Conservation (phyloP, 2,113 vertebrate species). For the Raja brachyura region DNA sequence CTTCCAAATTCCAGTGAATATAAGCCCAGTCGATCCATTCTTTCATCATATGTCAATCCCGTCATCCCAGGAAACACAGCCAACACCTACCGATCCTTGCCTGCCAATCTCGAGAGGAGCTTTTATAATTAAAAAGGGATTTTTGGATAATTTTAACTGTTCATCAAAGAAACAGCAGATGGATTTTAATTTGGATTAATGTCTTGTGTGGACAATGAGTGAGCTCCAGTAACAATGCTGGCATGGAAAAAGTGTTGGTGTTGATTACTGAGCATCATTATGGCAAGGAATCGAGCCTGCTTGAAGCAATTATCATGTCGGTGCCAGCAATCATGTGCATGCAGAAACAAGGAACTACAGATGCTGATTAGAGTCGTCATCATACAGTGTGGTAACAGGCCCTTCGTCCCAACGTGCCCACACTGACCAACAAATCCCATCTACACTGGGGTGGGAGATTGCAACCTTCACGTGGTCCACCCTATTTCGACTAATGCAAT, state of each 20-base stretch:
- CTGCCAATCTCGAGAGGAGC: not conserved
- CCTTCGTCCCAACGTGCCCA: too few relatives aligned
- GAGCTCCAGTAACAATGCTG: not conserved
- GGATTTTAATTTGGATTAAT: slow-evolving; percentile 16
- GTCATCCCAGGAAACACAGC: too few relatives aligned
- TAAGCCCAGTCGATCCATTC: too few relatives aligned
- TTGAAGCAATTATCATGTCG: not conserved
- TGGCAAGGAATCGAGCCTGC: not conserved
- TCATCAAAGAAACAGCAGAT: not conserved
- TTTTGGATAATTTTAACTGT: not conserved
- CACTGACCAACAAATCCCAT: too few relatives aligned
- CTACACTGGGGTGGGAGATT: too few relatives aligned
- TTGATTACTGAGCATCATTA: not conserved
- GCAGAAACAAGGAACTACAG: too few relatives aligned
- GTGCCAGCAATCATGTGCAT: not conserved
- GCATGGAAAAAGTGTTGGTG: not conserved
- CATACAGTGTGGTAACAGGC: too few relatives aligned
- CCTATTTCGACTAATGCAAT: too few relatives aligned
- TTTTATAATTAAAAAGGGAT: not conserved
- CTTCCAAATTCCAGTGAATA: too few relatives aligned
- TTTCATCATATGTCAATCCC: too few relatives aligned
- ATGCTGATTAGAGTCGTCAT: too few relatives aligned
- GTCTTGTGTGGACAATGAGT: not conserved
- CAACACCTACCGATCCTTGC: not conserved
- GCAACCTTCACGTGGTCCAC: too few relatives aligned